Evolutionary conservation across 2,888 invertebrate species (phyloP).

Genomic region (Leptinotarsa juncta): DNA sequence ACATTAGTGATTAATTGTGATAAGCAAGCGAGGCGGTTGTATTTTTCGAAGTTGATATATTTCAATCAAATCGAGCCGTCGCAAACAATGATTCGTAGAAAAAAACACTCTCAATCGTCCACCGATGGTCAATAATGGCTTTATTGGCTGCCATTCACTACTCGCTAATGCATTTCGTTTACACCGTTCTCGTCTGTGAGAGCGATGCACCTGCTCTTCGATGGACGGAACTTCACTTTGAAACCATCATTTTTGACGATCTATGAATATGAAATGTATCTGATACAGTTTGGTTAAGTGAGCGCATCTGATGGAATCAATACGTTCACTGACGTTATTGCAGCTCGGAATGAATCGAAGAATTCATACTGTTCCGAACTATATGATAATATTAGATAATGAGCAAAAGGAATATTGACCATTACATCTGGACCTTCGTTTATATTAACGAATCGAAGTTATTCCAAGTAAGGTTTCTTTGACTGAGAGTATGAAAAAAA

Average conservation of each 20-base stretch:
- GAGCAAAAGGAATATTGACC: too few species aligned
- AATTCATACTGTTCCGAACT: too few species aligned
- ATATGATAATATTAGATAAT: too few species aligned
- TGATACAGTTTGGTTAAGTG: neutral
- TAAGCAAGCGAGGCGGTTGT: conserved; percentile 58
- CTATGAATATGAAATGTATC: conserved; percentile 9
- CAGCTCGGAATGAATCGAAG: too few species aligned
- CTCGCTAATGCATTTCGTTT: conserved; percentile 61
- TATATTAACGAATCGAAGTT: too few species aligned
- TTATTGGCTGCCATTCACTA: conserved; percentile 62
- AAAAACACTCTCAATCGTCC: conserved; percentile 57
- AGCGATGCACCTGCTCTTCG: conserved; percentile 47
- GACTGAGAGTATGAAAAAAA: too few species aligned
- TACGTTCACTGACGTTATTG: neutral
- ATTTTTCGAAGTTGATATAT: conserved; percentile 63
- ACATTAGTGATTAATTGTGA: conserved; percentile 62
- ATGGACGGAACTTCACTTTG: conserved; percentile 6
- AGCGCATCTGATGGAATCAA: neutral
- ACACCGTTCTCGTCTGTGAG: conserved; percentile 42
- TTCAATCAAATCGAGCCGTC: conserved; percentile 64
- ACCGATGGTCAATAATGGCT: conserved; percentile 63
- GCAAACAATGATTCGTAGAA: conserved; percentile 64
- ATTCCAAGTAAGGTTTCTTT: too few species aligned
- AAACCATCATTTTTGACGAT: conserved; percentile 9
- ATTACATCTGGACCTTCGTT: too few species aligned